phyloP scores from a whole-genome alignment of 2,113 vertebrate genomes.

The Muntiacus muntjak region DNA sequence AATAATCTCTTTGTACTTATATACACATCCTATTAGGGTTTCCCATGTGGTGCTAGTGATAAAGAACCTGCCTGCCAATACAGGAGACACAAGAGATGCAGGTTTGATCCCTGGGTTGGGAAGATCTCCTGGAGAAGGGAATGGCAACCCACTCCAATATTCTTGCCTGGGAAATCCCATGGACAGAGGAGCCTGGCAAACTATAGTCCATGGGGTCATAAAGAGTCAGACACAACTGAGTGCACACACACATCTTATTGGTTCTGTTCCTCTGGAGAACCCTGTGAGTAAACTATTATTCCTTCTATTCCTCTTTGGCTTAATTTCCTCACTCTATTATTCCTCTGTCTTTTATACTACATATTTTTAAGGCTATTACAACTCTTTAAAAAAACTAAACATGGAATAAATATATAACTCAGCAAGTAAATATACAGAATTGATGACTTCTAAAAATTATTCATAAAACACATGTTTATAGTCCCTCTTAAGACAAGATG shows the following conservation, averaged over 20 bases:
- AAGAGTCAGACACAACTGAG: no score
- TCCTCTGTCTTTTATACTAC: neutral
- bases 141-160: no score
- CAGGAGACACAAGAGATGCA: no score
- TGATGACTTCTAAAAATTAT: neutral
- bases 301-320: neutral
- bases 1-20: neutral
- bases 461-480: neutral
- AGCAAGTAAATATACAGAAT: neutral
- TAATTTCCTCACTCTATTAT: neutral
- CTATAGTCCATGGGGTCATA: no score
- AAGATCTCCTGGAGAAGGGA: no score
- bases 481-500: neutral
- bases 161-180: no score
- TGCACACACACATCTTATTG: neutral
- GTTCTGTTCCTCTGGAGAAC: neutral
- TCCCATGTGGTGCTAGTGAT: no score
- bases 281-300: neutral
- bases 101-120: no score
- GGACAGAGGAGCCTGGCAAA: no score
- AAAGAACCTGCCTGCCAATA: no score
- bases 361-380: neutral
- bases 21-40: neutral
- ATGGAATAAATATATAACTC: neutral
- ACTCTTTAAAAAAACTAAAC: neutral